phyloP scores from a whole-genome alignment of 2,888 invertebrate species.

The Microplitis manilae region DNA sequence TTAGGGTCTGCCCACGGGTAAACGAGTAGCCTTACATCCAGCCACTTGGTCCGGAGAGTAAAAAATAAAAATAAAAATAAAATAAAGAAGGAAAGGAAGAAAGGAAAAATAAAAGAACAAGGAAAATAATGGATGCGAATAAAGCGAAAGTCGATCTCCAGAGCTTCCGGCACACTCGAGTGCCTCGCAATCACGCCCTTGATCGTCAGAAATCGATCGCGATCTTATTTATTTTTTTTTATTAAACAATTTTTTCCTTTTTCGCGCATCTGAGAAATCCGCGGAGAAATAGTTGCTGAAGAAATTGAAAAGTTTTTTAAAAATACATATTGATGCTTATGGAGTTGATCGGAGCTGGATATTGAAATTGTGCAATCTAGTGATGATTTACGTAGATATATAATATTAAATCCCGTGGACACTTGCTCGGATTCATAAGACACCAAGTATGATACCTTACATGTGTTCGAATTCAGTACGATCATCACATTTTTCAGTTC shows the following conservation, averaged over 20 bases:
- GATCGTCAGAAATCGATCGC: slow-evolving; percentile 31
- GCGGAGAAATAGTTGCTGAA: no score
- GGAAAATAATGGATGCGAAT: slow-evolving; percentile 28
- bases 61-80: slow-evolving; percentile 4
- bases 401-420: neutral
- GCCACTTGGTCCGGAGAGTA: neutral
- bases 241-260: neutral
- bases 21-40: slow-evolving; percentile 22
- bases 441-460: slow-evolving; percentile 29
- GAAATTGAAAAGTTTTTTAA: neutral
- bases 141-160: slow-evolving; percentile 34
- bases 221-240: neutral
- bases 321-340: neutral
- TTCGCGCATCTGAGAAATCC: neutral
- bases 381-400: neutral
- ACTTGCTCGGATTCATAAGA: slow-evolving; percentile 36
- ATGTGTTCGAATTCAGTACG: slow-evolving; percentile 14
- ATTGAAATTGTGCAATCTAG: neutral
- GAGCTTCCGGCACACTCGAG: slow-evolving; percentile 24
- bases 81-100: slow-evolving; percentile 7
- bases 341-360: neutral
- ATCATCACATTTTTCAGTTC: neutral
- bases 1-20: slow-evolving; percentile 30
- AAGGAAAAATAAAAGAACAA: slow-evolving; percentile 29
- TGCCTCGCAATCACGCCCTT: neutral